phyloP scores from a whole-genome alignment of 2,888 invertebrate genomes.

The Dastarcus helophoroides region DNA sequence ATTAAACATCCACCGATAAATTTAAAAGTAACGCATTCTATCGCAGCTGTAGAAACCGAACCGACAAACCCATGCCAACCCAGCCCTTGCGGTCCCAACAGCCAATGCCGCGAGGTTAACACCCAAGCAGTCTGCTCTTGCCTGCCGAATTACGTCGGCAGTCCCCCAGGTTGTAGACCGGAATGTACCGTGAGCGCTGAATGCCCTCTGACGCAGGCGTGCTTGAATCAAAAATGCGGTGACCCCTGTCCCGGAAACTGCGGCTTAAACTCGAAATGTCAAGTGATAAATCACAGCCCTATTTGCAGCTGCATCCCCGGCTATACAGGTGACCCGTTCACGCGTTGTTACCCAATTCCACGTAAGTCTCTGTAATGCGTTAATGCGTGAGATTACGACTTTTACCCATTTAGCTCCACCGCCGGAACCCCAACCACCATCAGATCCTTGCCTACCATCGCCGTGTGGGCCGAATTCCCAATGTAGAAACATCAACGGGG shows the following conservation, averaged over 20 bases:
- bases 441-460: conserved; percentile 56
- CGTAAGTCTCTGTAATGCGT: conserved; percentile 15
- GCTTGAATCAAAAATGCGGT: conserved; percentile 62
- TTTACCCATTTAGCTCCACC: conserved; percentile 18
- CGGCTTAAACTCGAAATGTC: conserved; percentile 56
- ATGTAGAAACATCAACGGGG: conserved; percentile 48
- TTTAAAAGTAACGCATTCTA: no score
- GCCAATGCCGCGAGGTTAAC: conserved; percentile 58
- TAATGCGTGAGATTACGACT: background rate
- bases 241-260: conserved; percentile 67
- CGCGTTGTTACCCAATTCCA: conserved; percentile 43
- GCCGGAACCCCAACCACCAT: conserved; percentile 27
- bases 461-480: conserved; percentile 58
- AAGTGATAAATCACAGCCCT: conserved; percentile 67
- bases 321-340: conserved; percentile 58
- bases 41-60: conserved; percentile 35
- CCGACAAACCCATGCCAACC: conserved; percentile 44
- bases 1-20: no score
- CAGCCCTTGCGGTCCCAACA: conserved; percentile 66
- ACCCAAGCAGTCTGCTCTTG: conserved; percentile 67
- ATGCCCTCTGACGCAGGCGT: conserved; percentile 60
- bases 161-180: conserved; percentile 65
- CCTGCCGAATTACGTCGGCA: conserved; percentile 56
- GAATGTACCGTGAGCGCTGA: conserved; percentile 70
- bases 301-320: conserved; percentile 57